Evolutionary conservation across 2,113 vertebrate genomes (phyloP), one percentile per base, ranked within the genome.

Genomic region (Hippotragus niger): DNA sequence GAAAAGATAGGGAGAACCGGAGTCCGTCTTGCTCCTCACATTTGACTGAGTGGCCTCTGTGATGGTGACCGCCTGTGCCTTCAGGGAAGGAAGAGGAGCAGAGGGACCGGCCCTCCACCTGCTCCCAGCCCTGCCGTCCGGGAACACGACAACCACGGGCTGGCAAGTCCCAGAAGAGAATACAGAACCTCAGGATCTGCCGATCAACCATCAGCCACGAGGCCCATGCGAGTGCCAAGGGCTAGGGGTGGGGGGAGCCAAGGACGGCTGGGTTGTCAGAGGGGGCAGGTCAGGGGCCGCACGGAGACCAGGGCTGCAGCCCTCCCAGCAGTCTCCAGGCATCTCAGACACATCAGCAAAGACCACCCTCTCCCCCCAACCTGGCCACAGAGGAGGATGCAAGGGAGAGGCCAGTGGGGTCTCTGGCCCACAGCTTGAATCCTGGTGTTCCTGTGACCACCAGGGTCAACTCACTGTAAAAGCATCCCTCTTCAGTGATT

Each of bases 311-410:
- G 0, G 40, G 45, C 87, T 53, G 67, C 76, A 31, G 53, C 86
- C 60, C n/a, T 40, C 36, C 31, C 3, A 0, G 7, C 2, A 4
- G n/a, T 27, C 21, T 53, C 21, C 7, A 43, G 3, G 50, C 9
- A 29, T 43, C 31, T 67, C 57, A 9, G 29, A 52, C 27, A 55
- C 43, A 7, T 60, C 2, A 71, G 4, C 43, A 58, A 52, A 62
- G 90, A 50, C 27, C 67, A 87, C 15, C 3, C 14, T 36, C 31
- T 57, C 1, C 47, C 67, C 45, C 1, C 0, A 13, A 27, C 29
- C 14, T 16, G 14, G 45, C 15, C 83, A 58, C 1, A 10, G 6
- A 67, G 52, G 58, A 52, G 52, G 40, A 47, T 21, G 62, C 25
- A 45, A 23, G 45, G 62, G 27, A 80, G 52, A 43, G 2, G 10